Evolutionary conservation across 2,113 vertebrate genomes (phyloP).

Genomic region (Gymnarchus niloticus): DNA sequence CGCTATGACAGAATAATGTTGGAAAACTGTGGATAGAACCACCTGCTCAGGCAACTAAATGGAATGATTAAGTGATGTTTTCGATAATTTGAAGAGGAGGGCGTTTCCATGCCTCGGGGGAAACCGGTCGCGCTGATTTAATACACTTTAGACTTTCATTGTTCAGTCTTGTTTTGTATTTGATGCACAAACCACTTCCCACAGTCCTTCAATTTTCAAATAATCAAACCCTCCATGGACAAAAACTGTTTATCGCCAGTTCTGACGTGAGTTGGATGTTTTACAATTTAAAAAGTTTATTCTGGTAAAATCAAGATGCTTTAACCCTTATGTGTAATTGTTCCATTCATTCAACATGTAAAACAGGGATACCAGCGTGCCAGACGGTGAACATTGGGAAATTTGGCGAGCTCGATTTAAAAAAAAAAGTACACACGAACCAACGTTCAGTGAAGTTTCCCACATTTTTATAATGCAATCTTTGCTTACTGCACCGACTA

Average conservation of each 20-base stretch:
- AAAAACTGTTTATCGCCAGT: neutral
- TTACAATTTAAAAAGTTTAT: neutral
- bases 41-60: constrained; percentile 5
- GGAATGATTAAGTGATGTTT: neutral
- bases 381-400: neutral
- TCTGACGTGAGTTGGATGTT: too few relatives aligned
- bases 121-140: neutral
- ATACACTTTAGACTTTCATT: neutral
- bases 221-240: neutral
- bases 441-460: neutral
- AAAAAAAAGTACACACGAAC: neutral
- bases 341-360: neutral
- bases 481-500: neutral
- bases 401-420: neutral
- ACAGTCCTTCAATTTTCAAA: neutral
- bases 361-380: neutral
- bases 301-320: neutral
- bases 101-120: neutral
- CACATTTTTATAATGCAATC: neutral
- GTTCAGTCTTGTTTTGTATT: neutral
- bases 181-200: neutral
- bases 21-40: neutral
- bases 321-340: neutral
- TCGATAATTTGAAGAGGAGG: neutral
- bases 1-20: neutral